Conservation (phyloP, 2,797 vertebrate species). For the Carapus acus region DNA sequence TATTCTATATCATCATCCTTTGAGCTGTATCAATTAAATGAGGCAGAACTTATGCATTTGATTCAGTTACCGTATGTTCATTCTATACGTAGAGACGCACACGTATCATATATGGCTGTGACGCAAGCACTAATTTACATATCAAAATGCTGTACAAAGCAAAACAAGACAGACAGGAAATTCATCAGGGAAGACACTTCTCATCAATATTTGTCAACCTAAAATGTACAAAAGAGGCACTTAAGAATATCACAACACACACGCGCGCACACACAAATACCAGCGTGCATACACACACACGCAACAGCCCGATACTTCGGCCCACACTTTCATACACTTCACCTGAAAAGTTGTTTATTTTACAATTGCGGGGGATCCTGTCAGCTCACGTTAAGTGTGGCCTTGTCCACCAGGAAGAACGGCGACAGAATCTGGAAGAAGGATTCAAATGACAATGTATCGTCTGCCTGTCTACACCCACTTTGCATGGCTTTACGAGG, state of each 20-base stretch:
- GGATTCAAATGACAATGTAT: neutral
- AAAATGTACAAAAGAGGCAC: conserved; percentile 72
- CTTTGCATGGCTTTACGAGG: conserved; percentile 46
- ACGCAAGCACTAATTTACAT: conserved; percentile 40
- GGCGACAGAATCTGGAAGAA: conserved; percentile 26
- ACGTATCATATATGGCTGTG: conserved; percentile 24
- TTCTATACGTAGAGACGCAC: conserved; percentile 21
- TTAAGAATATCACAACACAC: conserved; percentile 54
- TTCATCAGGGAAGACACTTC: conserved; percentile 32
- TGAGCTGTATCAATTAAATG: conserved; percentile 9
- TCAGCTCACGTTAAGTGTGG: conserved; percentile 22
- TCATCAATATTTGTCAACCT: conserved; percentile 45
- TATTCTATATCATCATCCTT: conserved; percentile 30
- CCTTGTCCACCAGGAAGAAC: conserved; percentile 31
- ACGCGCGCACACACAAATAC: conserved; percentile 1
- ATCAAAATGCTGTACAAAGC: conserved; percentile 59
- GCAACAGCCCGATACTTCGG: conserved; percentile 37
- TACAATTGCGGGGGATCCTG: conserved; percentile 62
- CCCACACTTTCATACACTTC: conserved; percentile 44
- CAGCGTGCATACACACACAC: conserved; percentile 7
- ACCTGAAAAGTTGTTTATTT: conserved; percentile 55
- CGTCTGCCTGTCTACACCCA: neutral
- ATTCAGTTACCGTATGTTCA: conserved; percentile 28
- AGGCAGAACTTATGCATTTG: conserved; percentile 1
- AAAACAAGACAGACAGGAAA: conserved; percentile 38